Conservation (phyloP, 2,888 invertebrate species). For the Thereva nobilitata region DNA sequence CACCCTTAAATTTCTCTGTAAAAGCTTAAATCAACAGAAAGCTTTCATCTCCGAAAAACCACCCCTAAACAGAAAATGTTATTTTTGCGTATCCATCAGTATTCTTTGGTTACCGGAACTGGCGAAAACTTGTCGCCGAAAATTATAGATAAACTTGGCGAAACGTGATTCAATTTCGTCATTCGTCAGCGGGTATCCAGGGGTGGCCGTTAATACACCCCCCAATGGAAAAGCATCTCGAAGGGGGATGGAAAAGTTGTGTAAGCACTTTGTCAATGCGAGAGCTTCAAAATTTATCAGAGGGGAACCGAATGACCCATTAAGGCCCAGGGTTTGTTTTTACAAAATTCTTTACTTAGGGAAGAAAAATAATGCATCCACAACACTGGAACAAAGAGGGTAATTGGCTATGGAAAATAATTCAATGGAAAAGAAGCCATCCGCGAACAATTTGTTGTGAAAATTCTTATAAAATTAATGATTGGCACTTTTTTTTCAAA, state of each 20-base stretch:
- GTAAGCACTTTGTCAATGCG: slow-evolving; percentile 30
- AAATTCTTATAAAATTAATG: slow-evolving; percentile 10
- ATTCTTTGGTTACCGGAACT: too few relatives aligned
- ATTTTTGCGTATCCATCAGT: too few relatives aligned
- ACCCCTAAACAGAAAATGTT: too few relatives aligned
- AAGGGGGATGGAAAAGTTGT: slow-evolving; percentile 30
- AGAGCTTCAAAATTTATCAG: slow-evolving; percentile 18
- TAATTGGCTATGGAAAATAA: background rate
- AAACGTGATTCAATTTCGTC: slow-evolving; percentile 8
- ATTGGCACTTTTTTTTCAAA: slow-evolving; percentile 3
- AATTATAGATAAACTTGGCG: background rate
- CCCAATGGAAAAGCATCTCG: background rate
- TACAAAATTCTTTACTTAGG: slow-evolving; percentile 28
- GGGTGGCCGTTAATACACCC: slow-evolving; percentile 13
- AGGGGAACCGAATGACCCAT: slow-evolving; percentile 24
- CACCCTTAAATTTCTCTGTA: too few relatives aligned
- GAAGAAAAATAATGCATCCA: slow-evolving; percentile 2
- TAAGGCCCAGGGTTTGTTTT: slow-evolving; percentile 14
- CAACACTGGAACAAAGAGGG: background rate
- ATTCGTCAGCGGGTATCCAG: slow-evolving; percentile 7
- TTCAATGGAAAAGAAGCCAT: background rate
- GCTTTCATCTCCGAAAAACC: too few relatives aligned
- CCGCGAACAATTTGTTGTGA: slow-evolving; percentile 8
- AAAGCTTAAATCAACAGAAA: too few relatives aligned
- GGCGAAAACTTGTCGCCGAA: too few relatives aligned